phyloP scores from a whole-genome alignment of 2,113 vertebrate genomes.

The Mustela lutreola region DNA sequence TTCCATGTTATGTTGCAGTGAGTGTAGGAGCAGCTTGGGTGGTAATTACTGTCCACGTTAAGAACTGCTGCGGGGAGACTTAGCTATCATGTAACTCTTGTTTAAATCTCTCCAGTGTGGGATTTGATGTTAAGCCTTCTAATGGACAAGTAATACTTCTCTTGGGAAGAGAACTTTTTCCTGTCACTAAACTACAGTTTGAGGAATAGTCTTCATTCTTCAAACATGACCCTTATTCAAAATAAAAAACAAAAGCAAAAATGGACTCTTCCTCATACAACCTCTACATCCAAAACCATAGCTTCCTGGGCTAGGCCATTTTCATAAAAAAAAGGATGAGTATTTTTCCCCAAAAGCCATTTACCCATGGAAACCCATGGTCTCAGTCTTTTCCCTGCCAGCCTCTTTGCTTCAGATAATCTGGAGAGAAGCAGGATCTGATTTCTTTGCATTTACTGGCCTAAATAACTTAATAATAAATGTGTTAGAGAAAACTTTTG shows the following conservation, averaged over 20 bases:
- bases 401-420: neutral
- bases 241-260: neutral
- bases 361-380: neutral
- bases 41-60: slow-evolving; percentile 56
- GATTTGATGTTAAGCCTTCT: slow-evolving; percentile 50
- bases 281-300: neutral
- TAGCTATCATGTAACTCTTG: slow-evolving; percentile 30
- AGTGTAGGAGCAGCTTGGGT: slow-evolving; percentile 19
- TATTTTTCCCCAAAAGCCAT: neutral
- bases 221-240: neutral
- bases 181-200: neutral
- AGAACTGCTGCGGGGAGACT: neutral
- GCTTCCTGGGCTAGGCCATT: neutral
- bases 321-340: neutral
- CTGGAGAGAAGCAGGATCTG: neutral
- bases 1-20: neutral
- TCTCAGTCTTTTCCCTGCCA: neutral
- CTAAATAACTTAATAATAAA: neutral
- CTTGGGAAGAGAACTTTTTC: slow-evolving; percentile 36
- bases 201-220: neutral
- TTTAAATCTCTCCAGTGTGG: slow-evolving; percentile 42
- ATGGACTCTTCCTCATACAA: neutral
- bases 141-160: slow-evolving; percentile 56
- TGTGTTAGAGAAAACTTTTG: neutral
- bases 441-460: neutral